A percentile compares a stretch with the other conserved stretches of the same genome.
Evolutionary conservation across 2,888 invertebrate genomes (phyloP).

Genomic region (Hemithea aestivaria): DNA sequence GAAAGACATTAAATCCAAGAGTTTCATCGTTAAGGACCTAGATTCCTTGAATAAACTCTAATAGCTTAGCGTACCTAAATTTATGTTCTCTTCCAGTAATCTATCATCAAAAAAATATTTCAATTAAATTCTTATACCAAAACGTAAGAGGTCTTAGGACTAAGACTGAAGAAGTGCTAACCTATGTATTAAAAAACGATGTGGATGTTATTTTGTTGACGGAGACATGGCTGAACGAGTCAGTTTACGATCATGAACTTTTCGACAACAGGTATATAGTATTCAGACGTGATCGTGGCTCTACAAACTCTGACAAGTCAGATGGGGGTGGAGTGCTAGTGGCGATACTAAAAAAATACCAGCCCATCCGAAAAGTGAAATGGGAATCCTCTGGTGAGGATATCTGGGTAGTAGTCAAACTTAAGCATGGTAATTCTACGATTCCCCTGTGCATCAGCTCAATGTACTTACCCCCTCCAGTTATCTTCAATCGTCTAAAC

Average conservation of each 20-base stretch:
- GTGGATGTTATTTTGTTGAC: slow-evolving; percentile 1
- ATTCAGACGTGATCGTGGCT: slow-evolving; percentile 7
- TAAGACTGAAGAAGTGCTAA: background rate
- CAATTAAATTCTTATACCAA: too few species aligned
- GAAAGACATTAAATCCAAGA: too few species aligned
- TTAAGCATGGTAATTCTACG: background rate
- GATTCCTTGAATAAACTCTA: too few species aligned
- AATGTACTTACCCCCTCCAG: background rate
- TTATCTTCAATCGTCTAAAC: background rate
- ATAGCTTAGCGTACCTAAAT: too few species aligned
- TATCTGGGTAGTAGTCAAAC: too few species aligned
- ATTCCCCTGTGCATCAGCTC: background rate
- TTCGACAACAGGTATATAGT: slow-evolving; percentile 6
- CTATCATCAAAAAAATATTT: too few species aligned
- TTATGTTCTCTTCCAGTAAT: too few species aligned
- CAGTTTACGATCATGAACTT: slow-evolving; percentile 8
- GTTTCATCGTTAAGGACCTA: too few species aligned
- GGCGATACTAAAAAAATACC: background rate
- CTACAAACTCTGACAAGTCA: background rate
- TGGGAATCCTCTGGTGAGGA: background rate
- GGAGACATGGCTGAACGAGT: slow-evolving; percentile 8
- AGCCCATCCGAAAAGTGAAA: background rate
- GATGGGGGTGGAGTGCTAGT: background rate
- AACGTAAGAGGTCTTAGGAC: too few species aligned
- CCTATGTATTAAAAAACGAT: background rate